Evolutionary conservation across 2,797 vertebrate species (phyloP).

Genomic region (Microctenopoma steveboyesi): DNA sequence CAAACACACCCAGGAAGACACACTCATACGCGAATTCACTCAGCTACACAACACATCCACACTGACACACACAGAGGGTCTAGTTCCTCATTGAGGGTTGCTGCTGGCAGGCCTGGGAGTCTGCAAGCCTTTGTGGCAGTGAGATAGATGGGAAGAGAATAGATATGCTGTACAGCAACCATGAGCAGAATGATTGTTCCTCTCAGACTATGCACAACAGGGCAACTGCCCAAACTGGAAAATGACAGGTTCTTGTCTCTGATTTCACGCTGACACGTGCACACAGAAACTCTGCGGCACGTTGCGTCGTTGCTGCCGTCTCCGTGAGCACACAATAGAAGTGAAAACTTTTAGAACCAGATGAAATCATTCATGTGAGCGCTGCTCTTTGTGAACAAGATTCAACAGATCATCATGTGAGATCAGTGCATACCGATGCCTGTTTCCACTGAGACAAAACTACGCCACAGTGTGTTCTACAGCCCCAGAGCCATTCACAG

Average conservation of each 20-base stretch:
- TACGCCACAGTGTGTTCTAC: constrained; percentile 51
- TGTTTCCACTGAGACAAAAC: constrained; percentile 63
- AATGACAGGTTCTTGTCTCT: constrained; percentile 51
- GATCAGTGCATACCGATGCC: constrained; percentile 47
- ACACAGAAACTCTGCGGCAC: constrained; percentile 21
- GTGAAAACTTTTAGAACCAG: constrained; percentile 47
- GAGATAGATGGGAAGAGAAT: constrained; percentile 76
- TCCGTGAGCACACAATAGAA: constrained; percentile 23
- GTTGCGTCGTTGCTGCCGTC: constrained; percentile 26
- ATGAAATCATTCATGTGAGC: constrained; percentile 32
- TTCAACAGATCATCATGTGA: constrained; percentile 70
- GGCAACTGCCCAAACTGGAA: constrained; percentile 63
- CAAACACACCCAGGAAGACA: constrained; percentile 83
- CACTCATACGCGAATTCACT: constrained; percentile 49
- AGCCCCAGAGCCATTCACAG: constrained; percentile 63
- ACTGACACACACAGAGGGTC: constrained; percentile 60
- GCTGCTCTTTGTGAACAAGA: constrained; percentile 54
- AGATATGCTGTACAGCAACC: constrained; percentile 71
- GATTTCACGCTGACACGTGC: constrained; percentile 46
- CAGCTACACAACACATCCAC: constrained; percentile 41
- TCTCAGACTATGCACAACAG: constrained; percentile 63
- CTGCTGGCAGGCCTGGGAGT: constrained; percentile 81
- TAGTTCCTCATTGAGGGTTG: constrained; percentile 77
- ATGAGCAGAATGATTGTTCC: constrained; percentile 64
- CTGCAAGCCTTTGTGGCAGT: constrained; percentile 78